These are phyloP conservation scores for Battus philenor DNA, from an alignment of 1,140 invertebrate genomes.

Conservation along the genomic window DNA sequence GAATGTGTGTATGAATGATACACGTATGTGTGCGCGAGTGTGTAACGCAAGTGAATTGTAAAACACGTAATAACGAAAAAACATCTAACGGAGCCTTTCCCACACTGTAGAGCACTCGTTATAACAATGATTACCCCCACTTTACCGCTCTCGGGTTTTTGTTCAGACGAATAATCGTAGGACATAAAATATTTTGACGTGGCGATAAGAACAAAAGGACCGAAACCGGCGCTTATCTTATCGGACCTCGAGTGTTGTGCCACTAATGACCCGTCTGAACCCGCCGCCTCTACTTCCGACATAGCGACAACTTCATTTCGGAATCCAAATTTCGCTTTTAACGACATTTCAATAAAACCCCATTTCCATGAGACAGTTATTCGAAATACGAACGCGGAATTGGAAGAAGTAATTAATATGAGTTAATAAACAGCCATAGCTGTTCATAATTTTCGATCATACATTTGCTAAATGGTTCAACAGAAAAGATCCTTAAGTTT, in stretches of 20 bases:
- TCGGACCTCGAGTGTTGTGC: constrained; percentile 36
- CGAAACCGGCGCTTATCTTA: constrained; percentile 56
- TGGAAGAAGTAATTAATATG: no score
- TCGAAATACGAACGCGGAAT: no score
- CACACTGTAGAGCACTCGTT: constrained; percentile 28
- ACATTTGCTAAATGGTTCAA: background rate
- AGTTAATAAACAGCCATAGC: no score
- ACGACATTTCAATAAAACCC: constrained; percentile 19
- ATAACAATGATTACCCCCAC: constrained; percentile 37
- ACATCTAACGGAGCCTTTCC: no score
- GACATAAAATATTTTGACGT: constrained; percentile 62
- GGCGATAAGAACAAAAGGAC: constrained; percentile 53
- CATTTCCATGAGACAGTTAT: background rate
- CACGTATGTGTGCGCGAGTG: background rate
- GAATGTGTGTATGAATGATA: background rate
- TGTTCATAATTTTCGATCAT: no score
- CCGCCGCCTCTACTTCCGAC: constrained; percentile 37
- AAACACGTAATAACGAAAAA: no score
- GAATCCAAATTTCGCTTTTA: constrained; percentile 17
- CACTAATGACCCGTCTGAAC: constrained; percentile 45
- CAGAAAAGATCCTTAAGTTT: background rate
- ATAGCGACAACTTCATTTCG: constrained; percentile 41
- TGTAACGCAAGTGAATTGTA: background rate
- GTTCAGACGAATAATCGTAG: constrained; percentile 34
- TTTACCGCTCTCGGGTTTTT: constrained; percentile 27